Evolutionary conservation across 1,140 invertebrate species (phyloP).

Genomic region (Coptotermes formosanus): DNA sequence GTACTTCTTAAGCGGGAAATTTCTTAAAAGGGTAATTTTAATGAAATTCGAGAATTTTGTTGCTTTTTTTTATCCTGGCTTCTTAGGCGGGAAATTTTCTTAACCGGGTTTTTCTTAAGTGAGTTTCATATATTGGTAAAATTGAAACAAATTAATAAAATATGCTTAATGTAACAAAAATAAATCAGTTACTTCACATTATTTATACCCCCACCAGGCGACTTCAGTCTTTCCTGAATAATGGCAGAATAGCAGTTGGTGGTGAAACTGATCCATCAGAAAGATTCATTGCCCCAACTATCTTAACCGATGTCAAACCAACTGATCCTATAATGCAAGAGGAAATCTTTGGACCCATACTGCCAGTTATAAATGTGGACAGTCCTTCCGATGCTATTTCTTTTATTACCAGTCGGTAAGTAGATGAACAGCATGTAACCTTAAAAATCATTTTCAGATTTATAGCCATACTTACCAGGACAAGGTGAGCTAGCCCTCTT

Average conservation of each 20-base stretch:
- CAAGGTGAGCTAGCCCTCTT: too few relatives aligned
- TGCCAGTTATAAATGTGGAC: constrained; percentile 81
- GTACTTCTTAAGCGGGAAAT: too few relatives aligned
- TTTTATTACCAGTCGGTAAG: constrained; percentile 71
- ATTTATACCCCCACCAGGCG: constrained; percentile 52
- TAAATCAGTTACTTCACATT: too few relatives aligned
- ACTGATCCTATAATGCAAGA: constrained; percentile 83
- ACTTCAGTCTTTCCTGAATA: constrained; percentile 57
- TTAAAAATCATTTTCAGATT: background rate
- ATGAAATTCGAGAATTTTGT: too few relatives aligned
- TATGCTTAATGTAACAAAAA: too few relatives aligned
- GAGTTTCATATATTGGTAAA: too few relatives aligned
- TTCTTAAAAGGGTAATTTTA: too few relatives aligned
- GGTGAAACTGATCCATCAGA: constrained; percentile 72
- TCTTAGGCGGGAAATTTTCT: too few relatives aligned
- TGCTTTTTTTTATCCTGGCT: too few relatives aligned
- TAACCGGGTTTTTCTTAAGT: too few relatives aligned
- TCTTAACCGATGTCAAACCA: constrained; percentile 70
- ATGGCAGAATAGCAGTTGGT: constrained; percentile 70
- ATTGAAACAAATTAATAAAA: too few relatives aligned
- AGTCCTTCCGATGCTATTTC: constrained; percentile 85
- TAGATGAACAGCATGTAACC: background rate
- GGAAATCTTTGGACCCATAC: constrained; percentile 93
- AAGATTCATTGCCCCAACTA: constrained; percentile 79
- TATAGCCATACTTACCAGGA: too few relatives aligned